phyloP scores from a whole-genome alignment of 2,113 vertebrate species.

The Pedetes capensis region DNA sequence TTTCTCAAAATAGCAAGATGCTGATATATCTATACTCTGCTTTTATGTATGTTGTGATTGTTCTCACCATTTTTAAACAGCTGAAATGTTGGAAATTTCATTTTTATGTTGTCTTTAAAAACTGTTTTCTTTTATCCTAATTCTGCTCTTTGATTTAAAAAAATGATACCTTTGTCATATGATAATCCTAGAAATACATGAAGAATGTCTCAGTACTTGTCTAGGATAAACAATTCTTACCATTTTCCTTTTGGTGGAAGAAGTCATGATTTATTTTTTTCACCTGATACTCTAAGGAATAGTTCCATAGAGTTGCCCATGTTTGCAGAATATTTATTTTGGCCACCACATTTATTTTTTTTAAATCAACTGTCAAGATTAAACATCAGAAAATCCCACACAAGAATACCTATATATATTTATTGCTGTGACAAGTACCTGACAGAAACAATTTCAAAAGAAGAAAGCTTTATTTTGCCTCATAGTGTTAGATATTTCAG shows the following conservation, averaged over 20 bases:
- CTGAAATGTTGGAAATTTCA: not conserved
- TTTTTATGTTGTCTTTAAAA: not conserved
- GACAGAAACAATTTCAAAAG: not conserved
- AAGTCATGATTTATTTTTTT: not conserved
- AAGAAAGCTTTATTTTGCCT: not conserved
- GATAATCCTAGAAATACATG: not conserved
- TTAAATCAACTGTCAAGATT: not conserved
- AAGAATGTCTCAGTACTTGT: not conserved
- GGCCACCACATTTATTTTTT: not conserved
- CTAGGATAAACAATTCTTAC: not conserved
- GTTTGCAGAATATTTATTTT: constrained; percentile 14
- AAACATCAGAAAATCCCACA: not conserved
- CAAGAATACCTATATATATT: not conserved
- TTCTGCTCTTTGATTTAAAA: not conserved
- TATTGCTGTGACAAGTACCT: not conserved
- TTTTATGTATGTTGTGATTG: not conserved
- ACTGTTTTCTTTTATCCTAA: not conserved
- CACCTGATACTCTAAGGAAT: not conserved
- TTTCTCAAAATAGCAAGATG: not conserved
- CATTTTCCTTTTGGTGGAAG: not conserved
- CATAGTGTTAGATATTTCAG: not conserved
- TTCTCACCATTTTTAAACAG: not conserved
- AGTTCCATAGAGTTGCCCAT: not conserved
- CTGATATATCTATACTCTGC: not conserved
- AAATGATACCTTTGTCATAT: not conserved